A percentile compares a stretch with the other conserved stretches of the same genome.
Evolutionary conservation across 2,888 invertebrate genomes (phyloP).

Genomic region (Lapara coniferarum): DNA sequence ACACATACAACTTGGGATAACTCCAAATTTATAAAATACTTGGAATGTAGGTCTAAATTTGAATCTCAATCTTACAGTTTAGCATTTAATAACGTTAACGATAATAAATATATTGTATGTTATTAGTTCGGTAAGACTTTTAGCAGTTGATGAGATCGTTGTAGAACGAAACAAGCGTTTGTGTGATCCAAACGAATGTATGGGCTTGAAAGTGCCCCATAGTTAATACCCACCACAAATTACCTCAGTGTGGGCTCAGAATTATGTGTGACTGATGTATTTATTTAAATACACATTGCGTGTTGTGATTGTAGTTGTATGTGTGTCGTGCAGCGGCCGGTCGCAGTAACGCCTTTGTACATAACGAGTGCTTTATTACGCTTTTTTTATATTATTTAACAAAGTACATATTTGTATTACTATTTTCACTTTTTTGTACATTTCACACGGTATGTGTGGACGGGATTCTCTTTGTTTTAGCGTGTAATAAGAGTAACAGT

Average conservation of each 20-base stretch:
- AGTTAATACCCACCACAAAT: too few relatives aligned
- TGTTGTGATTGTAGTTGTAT: background rate
- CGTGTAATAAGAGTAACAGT: conserved; percentile 21
- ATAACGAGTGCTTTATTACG: conserved; percentile 79
- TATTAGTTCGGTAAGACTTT: too few relatives aligned
- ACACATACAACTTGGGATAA: conserved; percentile 17
- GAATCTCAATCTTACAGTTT: conserved; percentile 4
- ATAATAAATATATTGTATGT: background rate
- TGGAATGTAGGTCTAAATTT: background rate
- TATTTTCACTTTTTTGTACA: conserved; percentile 61
- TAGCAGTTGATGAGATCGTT: too few relatives aligned
- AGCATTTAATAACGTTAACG: background rate
- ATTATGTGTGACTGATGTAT: background rate
- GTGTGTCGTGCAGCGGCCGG: conserved; percentile 24
- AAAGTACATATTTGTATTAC: conserved; percentile 53
- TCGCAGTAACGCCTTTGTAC: conserved; percentile 56
- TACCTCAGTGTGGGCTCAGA: too few relatives aligned
- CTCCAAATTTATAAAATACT: background rate
- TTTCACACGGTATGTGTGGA: conserved; percentile 37
- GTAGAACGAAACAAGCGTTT: too few relatives aligned
- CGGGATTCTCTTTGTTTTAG: conserved; percentile 32
- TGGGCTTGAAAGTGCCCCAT: too few relatives aligned
- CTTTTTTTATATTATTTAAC: conserved; percentile 66
- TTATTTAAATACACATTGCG: background rate
- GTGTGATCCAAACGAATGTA: too few relatives aligned